Conservation (phyloP, 2,888 invertebrate species). For the Gisinianus flammeolus region DNA sequence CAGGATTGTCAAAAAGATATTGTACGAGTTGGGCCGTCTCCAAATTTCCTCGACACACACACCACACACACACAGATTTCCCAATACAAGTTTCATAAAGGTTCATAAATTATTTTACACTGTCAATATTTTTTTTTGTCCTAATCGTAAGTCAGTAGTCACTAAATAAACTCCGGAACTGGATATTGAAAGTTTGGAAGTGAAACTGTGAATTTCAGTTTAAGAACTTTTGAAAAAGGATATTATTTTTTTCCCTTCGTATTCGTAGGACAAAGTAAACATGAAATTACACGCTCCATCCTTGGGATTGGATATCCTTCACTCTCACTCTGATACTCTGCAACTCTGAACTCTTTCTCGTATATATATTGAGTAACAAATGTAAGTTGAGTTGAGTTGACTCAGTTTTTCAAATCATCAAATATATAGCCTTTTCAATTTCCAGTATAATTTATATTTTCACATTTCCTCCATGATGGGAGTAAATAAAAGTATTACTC, state of each 20-base stretch:
- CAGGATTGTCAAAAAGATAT: too few species aligned
- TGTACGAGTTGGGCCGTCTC: too few species aligned
- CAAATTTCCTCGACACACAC: not conserved
- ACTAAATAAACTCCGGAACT: not conserved
- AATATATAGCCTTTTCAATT: too few species aligned
- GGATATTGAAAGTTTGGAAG: not conserved
- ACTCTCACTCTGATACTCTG: too few species aligned
- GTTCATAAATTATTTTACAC: too few species aligned
- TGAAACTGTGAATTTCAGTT: not conserved
- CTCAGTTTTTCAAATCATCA: too few species aligned
- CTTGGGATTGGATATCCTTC: not conserved
- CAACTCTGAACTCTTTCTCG: too few species aligned
- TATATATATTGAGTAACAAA: too few species aligned
- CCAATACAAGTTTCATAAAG: not conserved
- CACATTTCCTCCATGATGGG: conserved; percentile 14
- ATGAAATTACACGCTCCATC: not conserved
- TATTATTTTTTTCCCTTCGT: not conserved
- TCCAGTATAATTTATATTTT: conserved; percentile 11
- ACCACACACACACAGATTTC: not conserved
- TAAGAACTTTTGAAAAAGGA: not conserved
- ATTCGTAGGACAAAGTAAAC: not conserved
- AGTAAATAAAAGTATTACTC: conserved; percentile 11
- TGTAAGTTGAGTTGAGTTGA: too few species aligned
- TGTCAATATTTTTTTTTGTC: too few species aligned
- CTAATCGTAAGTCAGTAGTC: too few species aligned